Percentiles rank a stretch among this genome's conserved stretches.
These are phyloP conservation scores for Brachylomia viminalis DNA, from an alignment of 2,888 invertebrate genomes.

Conservation along the genomic window DNA sequence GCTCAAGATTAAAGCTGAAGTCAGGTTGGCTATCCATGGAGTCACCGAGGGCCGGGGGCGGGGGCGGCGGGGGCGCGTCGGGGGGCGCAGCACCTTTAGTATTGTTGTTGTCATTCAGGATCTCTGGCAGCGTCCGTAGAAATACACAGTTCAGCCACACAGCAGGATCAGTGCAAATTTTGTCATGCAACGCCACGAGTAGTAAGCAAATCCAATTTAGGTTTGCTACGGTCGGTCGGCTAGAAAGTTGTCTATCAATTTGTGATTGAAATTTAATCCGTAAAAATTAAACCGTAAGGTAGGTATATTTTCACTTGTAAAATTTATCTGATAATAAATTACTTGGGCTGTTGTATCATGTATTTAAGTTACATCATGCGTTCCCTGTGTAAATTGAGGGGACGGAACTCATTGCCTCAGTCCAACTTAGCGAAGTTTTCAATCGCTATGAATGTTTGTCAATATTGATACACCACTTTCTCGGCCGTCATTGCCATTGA, in stretches of 20 bases:
- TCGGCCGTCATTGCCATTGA: constrained; percentile 15
- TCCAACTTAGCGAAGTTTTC: neutral
- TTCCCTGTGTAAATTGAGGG: neutral
- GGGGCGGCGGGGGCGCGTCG: constrained; percentile 89
- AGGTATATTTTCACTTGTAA: neutral
- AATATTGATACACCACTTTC: constrained; percentile 19
- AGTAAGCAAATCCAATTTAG: constrained; percentile 27
- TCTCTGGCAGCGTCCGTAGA: constrained; percentile 84
- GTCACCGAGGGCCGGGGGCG: constrained; percentile 81
- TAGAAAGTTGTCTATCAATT: constrained; percentile 22
- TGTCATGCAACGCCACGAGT: constrained; percentile 40
- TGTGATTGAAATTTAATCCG: constrained; percentile 10
- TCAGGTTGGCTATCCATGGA: constrained; percentile 85
- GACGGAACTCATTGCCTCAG: neutral
- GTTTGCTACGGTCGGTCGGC: constrained; percentile 3
- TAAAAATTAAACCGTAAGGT: neutral
- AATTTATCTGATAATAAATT: neutral
- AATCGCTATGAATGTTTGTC: neutral
- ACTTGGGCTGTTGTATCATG: neutral
- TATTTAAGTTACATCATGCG: neutral
- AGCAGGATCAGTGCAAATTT: constrained; percentile 59
- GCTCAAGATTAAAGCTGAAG: constrained; percentile 93
- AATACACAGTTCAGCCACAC: constrained; percentile 68
- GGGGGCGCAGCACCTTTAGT: constrained; percentile 85
- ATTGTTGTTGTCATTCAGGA: constrained; percentile 82